Conservation (phyloP, 2,113 vertebrate species). For the Mionectes macconnelli region DNA sequence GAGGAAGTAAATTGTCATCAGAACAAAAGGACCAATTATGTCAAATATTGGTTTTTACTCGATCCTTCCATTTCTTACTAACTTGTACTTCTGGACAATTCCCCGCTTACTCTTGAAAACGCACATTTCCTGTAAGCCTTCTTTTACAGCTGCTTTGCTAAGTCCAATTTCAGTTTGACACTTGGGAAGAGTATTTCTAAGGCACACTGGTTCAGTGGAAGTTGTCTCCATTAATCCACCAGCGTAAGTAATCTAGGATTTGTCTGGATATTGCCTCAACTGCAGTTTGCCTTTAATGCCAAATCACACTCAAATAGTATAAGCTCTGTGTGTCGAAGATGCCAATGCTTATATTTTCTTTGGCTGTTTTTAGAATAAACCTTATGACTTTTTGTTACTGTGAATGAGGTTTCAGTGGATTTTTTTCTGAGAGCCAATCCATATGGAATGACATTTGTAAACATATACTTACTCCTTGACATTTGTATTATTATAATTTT, state of each 20-base stretch:
- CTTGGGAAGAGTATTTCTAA: neutral
- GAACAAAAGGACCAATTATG: neutral
- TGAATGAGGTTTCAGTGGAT: neutral
- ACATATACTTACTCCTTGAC: neutral
- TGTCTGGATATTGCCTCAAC: neutral
- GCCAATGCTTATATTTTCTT: neutral
- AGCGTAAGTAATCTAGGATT: neutral
- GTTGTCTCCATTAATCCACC: neutral
- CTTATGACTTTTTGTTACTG: neutral
- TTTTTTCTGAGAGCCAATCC: neutral
- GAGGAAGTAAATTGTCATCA: neutral
- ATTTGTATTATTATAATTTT: neutral
- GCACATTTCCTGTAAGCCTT: neutral
- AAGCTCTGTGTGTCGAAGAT: neutral
- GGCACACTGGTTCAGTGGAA: neutral
- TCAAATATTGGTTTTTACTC: neutral
- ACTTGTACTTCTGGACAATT: neutral
- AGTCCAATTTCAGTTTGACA: neutral
- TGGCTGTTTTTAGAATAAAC: neutral
- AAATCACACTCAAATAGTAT: neutral
- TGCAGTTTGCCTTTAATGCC: neutral
- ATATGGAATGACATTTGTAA: neutral
- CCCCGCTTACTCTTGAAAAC: neutral
- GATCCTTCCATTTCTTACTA: neutral
- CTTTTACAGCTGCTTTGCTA: neutral